Base-by-base conservation (phyloP, 2,797 vertebrate species). In the Acrossocheilus wenchowensis region DNA sequence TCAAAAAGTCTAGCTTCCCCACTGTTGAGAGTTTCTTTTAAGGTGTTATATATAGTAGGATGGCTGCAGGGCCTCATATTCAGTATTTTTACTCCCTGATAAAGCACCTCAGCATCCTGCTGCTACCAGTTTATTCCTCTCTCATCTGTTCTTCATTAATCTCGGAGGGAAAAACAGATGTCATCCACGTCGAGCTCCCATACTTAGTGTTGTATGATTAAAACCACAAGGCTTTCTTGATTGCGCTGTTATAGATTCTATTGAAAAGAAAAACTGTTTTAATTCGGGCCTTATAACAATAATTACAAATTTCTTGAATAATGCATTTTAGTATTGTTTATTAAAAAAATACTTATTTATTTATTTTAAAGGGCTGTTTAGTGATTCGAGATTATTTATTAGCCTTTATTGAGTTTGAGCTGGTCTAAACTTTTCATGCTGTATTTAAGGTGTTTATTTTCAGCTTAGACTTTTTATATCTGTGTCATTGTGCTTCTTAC, bases 11-110 rank as follows among this genome's bases (percentile, higher is more conserved):
- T 87, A 79, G 91, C 89, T 89, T 93, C 90, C 86, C 84, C 81
- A 68, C 50, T 89, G 83, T 78, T 82, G 36, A 91, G 90, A 91
- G 90, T 92, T 79, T 85, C 90, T 87, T 93, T 91, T 91, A 79
- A 92, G 92, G 91, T 92, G 50, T 92, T 90, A 81, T 90, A 81
- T 90, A 90, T 93, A 91, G 92, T 93, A 89, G 78, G 87, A 83
- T 88, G 91, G 90, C 93, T 92, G 93, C 92, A 81, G 81, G 54
- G 85, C 91, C 86, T 52, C 78, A 3, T 30, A 54, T 68, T 90
- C 75, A 15, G 80, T 83, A 90, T 89, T 90, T 14, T 75, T 89
- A 85, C 36, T 81, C 36, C 80, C 87, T 66, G 88, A 71, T 88
- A 85, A 79, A 85, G 69, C 41, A 54, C 45, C 88, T 91, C 72